Evolutionary conservation across 2,888 invertebrate species (phyloP).

Genomic region (Ichneumon xanthorius): DNA sequence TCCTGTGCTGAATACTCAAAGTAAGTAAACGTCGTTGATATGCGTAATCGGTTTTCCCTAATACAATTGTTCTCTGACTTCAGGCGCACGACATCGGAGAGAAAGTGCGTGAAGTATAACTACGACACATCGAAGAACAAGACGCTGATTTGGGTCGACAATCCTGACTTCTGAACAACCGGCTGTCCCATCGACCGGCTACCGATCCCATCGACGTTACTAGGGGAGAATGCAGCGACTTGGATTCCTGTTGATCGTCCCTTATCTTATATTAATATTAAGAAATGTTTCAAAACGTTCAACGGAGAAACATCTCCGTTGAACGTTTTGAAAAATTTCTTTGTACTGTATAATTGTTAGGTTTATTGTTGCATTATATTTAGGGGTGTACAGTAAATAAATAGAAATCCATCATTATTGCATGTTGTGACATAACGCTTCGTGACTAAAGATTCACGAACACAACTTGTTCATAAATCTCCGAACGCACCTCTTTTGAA

Average conservation of each 20-base stretch:
- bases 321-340: background rate
- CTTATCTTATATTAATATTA: no score
- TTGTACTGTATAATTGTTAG: background rate
- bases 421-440: background rate
- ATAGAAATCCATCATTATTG: background rate
- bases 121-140: slow-evolving; percentile 85
- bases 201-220: no score
- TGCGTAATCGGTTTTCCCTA: slow-evolving; percentile 32
- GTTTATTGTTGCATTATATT: background rate
- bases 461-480: background rate
- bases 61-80: slow-evolving; percentile 1
- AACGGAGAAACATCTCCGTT: no score
- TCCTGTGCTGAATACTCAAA: slow-evolving; percentile 69
- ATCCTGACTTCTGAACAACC: slow-evolving; percentile 35
- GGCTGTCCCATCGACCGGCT: no score
- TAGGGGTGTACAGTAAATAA: background rate
- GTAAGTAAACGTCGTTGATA: slow-evolving; percentile 65
- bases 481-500: background rate
- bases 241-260: no score
- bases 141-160: slow-evolving; percentile 89
- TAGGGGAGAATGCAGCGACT: no score
- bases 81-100: slow-evolving; percentile 64
- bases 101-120: slow-evolving; percentile 87
- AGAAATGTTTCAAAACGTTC: no score
- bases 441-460: no score